A percentile compares a stretch with the other conserved stretches of the same genome.
Conservation (phyloP, 2,797 vertebrate species). For the Coreius guichenoti region DNA sequence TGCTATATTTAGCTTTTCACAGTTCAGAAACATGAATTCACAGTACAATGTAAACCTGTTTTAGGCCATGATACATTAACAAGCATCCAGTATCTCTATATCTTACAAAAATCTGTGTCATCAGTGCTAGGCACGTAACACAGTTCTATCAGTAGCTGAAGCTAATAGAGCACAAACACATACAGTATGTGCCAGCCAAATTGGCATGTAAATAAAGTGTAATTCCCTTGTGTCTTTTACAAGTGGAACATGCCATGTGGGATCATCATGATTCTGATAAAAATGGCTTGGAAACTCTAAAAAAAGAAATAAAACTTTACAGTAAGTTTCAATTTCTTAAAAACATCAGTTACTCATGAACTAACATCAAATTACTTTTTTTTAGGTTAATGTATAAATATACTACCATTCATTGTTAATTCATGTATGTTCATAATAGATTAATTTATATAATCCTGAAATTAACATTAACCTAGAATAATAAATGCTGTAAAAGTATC, state of each 20-base stretch:
- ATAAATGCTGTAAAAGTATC: not conserved
- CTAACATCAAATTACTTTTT: not conserved
- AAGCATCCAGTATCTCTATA: not conserved
- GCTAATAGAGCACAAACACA: not conserved
- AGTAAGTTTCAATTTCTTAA: not conserved
- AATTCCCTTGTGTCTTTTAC: slow-evolving; percentile 14
- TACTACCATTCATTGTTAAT: not conserved
- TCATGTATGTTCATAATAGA: not conserved
- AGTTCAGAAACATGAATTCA: slow-evolving; percentile 13
- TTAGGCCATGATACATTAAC: slow-evolving; percentile 16
- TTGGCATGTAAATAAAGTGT: slow-evolving; percentile 11
- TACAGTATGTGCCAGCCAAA: slow-evolving; percentile 10
- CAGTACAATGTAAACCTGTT: not conserved
- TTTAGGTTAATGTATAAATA: not conserved
- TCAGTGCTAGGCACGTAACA: slow-evolving; percentile 3
- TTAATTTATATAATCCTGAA: not conserved
- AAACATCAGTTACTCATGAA: not conserved
- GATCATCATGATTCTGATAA: not conserved
- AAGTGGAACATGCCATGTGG: slow-evolving; percentile 29
- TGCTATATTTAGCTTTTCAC: slow-evolving; percentile 34
- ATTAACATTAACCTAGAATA: not conserved
- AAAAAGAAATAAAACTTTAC: not conserved
- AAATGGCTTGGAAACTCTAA: not conserved
- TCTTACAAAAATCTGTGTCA: slow-evolving; percentile 13
- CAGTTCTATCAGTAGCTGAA: not conserved